These are phyloP conservation scores for Reticulitermes lucifugus DNA, from an alignment of 2,888 invertebrate species.

Conservation along the genomic window DNA sequence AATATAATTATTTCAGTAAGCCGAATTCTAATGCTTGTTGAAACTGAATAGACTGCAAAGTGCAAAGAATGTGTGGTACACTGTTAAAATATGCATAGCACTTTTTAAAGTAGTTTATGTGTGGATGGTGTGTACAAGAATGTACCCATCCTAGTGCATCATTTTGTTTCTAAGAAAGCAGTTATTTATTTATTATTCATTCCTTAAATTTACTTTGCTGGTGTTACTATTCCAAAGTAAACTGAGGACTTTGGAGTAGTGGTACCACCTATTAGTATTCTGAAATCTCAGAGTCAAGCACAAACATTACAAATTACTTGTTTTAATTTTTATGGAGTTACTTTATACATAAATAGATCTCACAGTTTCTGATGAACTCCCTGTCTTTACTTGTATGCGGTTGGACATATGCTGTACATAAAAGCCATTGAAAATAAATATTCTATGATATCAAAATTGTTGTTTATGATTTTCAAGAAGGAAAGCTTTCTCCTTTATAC, in stretches of 20 bases:
- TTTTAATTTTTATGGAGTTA: background rate
- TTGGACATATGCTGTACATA: conserved; percentile 15
- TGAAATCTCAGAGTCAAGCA: background rate
- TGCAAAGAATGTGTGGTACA: background rate
- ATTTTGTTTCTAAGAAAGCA: background rate
- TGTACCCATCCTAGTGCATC: background rate
- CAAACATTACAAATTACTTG: background rate
- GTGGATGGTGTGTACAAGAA: background rate
- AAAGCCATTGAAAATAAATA: conserved; percentile 27
- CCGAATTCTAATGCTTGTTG: background rate
- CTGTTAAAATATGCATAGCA: background rate
- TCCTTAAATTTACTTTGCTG: background rate
- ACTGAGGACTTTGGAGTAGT: background rate
- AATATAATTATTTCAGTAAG: background rate
- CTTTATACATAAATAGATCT: background rate
- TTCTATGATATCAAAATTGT: conserved; percentile 35
- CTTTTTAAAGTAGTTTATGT: no score
- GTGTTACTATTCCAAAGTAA: background rate
- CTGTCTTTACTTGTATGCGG: background rate
- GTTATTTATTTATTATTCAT: conserved; percentile 1
- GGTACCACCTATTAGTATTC: background rate
- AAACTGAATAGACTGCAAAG: background rate
- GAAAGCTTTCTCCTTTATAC: background rate
- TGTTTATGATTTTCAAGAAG: background rate
- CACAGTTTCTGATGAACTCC: background rate